A percentile compares a stretch with the other conserved stretches of the same genome.
Evolutionary conservation across 1,140 invertebrate genomes (phyloP).

Genomic region (Cherax destructor): DNA sequence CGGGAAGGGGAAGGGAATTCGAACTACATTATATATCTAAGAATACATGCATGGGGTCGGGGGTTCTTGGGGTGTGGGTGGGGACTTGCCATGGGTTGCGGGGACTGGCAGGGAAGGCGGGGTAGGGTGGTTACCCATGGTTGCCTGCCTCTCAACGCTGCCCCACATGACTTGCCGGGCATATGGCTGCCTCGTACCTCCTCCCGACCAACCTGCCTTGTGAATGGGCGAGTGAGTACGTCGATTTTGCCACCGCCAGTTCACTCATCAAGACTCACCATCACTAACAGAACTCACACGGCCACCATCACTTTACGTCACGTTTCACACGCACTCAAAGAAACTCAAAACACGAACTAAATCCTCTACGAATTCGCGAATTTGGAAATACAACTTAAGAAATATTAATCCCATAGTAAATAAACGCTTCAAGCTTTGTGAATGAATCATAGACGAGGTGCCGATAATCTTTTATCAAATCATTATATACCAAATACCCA

Average conservation of each 20-base stretch:
- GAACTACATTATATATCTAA: too few species aligned
- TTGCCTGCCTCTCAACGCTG: slow-evolving; percentile 37
- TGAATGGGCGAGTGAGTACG: slow-evolving; percentile 58
- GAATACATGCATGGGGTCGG: too few species aligned
- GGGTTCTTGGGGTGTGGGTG: too few species aligned
- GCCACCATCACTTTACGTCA: too few species aligned
- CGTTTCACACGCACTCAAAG: too few species aligned
- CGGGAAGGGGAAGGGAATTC: too few species aligned
- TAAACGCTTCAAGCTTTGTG: slow-evolving; percentile 20
- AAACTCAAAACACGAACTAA: too few species aligned
- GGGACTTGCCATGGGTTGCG: neutral
- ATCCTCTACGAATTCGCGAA: too few species aligned
- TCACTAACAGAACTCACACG: too few species aligned
- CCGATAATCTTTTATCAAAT: slow-evolving; percentile 23
- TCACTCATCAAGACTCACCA: neutral
- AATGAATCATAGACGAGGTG: slow-evolving; percentile 48
- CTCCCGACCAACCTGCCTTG: slow-evolving; percentile 53
- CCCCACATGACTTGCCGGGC: slow-evolving; percentile 44
- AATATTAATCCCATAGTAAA: neutral
- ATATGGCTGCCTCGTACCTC: slow-evolving; percentile 9
- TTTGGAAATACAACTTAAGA: too few species aligned
- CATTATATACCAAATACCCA: neutral
- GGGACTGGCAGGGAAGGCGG: neutral
- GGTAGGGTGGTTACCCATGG: neutral
- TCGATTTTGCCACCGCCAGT: slow-evolving; percentile 40